Evolutionary conservation across 2,113 vertebrate genomes (phyloP).

Genomic region (Laterallus jamaicensis): DNA sequence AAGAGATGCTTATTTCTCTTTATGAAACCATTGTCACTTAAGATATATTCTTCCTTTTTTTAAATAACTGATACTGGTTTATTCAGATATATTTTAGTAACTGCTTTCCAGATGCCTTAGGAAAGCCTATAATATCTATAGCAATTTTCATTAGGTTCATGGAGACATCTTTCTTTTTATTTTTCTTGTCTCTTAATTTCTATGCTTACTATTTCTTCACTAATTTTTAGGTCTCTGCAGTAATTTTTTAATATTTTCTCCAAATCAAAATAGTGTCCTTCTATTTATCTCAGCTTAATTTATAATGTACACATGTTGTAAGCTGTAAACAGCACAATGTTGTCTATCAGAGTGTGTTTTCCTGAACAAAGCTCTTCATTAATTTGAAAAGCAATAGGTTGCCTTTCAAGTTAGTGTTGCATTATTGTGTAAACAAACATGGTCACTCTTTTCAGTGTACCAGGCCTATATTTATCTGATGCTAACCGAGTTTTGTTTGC

Average conservation of each 20-base stretch:
- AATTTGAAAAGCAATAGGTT: not conserved
- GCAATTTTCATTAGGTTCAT: not conserved
- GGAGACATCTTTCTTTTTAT: not conserved
- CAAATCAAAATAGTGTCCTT: not conserved
- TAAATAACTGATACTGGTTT: not conserved
- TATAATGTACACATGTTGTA: not conserved
- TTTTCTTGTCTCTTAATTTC: constrained; percentile 4
- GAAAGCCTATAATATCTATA: not conserved
- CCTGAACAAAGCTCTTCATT: not conserved
- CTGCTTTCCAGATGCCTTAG: not conserved
- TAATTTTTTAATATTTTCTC: not conserved
- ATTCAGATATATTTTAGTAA: constrained; percentile 16
- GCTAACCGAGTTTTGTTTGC: not conserved
- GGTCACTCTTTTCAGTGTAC: not conserved
- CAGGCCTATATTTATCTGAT: not conserved
- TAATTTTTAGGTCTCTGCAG: not conserved
- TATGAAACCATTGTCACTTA: not conserved
- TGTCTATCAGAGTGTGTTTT: not conserved
- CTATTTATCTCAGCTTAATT: not conserved
- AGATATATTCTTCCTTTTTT: not conserved
- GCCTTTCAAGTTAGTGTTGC: not conserved
- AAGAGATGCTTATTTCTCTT: not conserved
- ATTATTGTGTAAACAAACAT: not conserved
- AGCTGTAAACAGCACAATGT: not conserved
- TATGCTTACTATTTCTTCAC: not conserved